Evolutionary conservation across 2,797 vertebrate species (phyloP).

Genomic region (Tenualosa ilisha): DNA sequence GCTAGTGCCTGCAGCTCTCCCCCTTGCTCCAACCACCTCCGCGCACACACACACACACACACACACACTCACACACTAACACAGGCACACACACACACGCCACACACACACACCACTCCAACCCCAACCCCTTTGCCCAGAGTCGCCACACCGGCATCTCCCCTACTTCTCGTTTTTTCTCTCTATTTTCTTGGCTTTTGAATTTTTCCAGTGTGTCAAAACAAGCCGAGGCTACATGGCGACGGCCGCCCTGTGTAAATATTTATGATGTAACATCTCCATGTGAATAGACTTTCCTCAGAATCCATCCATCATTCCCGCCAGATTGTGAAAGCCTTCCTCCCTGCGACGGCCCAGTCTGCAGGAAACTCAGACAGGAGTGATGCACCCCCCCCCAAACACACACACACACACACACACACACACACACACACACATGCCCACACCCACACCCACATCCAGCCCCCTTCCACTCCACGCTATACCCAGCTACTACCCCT

Average conservation of each 20-base stretch:
- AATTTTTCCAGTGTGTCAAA: conserved; percentile 78
- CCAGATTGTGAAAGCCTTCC: conserved; percentile 84
- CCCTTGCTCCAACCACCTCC: background rate
- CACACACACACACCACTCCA: too few species aligned
- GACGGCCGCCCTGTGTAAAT: conserved; percentile 97
- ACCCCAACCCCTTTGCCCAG: background rate
- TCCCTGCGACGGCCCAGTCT: conserved; percentile 76
- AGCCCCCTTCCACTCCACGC: background rate
- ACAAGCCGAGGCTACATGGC: conserved; percentile 81
- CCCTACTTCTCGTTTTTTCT: conserved; percentile 24
- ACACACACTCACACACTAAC: conserved; percentile 3
- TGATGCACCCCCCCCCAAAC: conserved; percentile 76
- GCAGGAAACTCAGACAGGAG: conserved; percentile 85
- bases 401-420: conserved; percentile 40
- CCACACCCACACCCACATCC: background rate
- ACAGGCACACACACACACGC: conserved; percentile 5
- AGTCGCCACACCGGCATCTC: background rate
- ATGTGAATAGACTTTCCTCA: conserved; percentile 85
- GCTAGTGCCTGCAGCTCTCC: background rate
- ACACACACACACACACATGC: background rate
- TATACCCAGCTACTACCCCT: background rate
- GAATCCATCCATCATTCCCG: conserved; percentile 94
- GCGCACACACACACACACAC: conserved; percentile 1
- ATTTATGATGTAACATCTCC: conserved; percentile 91
- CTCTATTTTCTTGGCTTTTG: conserved; percentile 61